These are phyloP conservation scores for Ellobius talpinus DNA, from an alignment of 2,113 vertebrate species.

Conservation along the genomic window DNA sequence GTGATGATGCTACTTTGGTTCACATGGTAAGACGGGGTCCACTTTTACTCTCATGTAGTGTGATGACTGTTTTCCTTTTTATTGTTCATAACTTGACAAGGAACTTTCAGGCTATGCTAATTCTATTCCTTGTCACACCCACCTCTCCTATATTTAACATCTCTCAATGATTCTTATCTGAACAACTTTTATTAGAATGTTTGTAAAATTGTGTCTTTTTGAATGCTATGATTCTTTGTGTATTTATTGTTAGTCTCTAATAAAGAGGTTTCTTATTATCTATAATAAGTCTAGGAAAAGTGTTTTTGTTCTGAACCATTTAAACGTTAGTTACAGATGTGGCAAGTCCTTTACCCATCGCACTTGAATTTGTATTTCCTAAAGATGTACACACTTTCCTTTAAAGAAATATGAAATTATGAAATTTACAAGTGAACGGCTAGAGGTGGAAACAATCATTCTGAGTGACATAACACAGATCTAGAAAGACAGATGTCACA, in stretches of 20 bases:
- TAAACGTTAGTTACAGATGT: background rate
- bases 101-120: background rate
- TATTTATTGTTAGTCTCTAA: background rate
- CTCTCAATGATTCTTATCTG: background rate
- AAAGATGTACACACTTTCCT: background rate
- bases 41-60: background rate
- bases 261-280: background rate
- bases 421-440: background rate
- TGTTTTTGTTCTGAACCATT: background rate
- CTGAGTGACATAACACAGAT: background rate
- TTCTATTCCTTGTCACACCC: background rate
- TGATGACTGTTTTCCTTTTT: background rate
- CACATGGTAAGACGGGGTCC: background rate
- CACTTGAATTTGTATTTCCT: background rate
- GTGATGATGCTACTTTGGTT: background rate
- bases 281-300: background rate
- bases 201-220: background rate
- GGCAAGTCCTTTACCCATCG: background rate
- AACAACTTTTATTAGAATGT: background rate
- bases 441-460: slow-evolving; percentile 3
- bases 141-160: background rate
- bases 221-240: background rate
- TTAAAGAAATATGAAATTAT: background rate
- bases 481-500: background rate
- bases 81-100: background rate